Evolutionary conservation across 2,797 vertebrate genomes (phyloP), one percentile per base, ranked within the genome.

Genomic region (Anguilla obscura): DNA sequence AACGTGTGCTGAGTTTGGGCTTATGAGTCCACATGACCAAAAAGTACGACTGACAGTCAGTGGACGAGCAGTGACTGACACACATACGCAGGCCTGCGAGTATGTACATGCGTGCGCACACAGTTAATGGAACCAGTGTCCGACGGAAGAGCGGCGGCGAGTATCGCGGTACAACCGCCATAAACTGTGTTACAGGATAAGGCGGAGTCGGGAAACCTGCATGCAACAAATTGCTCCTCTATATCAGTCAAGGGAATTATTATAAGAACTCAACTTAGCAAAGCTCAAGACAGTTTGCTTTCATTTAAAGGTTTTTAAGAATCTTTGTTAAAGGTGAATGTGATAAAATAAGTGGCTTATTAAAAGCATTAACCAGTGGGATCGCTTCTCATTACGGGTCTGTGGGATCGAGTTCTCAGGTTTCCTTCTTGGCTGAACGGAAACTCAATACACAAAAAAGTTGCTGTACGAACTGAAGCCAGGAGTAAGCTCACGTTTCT

Each of bases 271-370:
- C 50, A 54, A 18, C 45, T 87, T 86, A 79, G 82, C 40, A 76
- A 45, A 50, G 83, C 27, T 87, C 54, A 14, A 18, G 8, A 40
- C 69, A 85, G 10, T 24, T 40, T 85, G 63, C 86, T 85, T 74
- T 74, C 58, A 48, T 66, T 84, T 85, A 16, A 24, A 69, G 30
- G 30, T 58, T 88, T 79, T 76, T 82, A 56, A 85, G 40, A 85
- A 85, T 50, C 30, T 48, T 7, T 85, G 45, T 85, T 33, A 87
- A 87, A 52, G 33, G 58, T 69, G 85, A 89, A 87, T 56, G 88
- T 86, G 71, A 87, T 89, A 66, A 82, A 85, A 69, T 86, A 87
- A 89, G 84, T 86, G 84, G 71, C 74, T 89, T 86, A 87, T 87
- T 85, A 56, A 86, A 89, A 80, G 69, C 69, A 27, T 30, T 36